Evolutionary conservation across 2,888 invertebrate genomes (phyloP).

Genomic region (Biston stratarius): DNA sequence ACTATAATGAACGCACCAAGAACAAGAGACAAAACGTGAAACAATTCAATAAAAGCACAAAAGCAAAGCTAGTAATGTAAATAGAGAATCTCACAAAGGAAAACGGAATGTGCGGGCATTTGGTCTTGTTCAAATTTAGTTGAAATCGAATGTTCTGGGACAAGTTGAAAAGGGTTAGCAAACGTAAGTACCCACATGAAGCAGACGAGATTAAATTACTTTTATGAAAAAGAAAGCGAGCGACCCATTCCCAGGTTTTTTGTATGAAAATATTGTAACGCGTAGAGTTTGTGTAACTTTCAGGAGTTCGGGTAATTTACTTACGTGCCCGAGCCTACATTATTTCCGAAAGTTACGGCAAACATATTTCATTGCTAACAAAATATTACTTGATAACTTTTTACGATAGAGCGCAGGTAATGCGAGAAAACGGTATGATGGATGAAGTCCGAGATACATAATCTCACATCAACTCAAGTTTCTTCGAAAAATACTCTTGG

Average conservation of each 20-base stretch:
- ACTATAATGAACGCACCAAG: conserved; percentile 12
- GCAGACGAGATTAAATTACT: conserved; percentile 77
- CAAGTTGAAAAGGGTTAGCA: conserved; percentile 81
- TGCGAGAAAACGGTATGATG: conserved; percentile 39
- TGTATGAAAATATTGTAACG: conserved; percentile 51
- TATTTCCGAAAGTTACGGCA: conserved; percentile 43
- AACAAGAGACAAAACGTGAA: conserved; percentile 56
- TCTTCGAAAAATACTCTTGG: conserved; percentile 46
- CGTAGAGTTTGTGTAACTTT: conserved; percentile 53
- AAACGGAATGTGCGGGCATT: conserved; percentile 78
- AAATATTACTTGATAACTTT: conserved; percentile 44
- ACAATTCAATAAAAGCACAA: conserved; percentile 78
- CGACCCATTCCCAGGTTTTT: conserved; percentile 55
- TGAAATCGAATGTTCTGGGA: conserved; percentile 78
- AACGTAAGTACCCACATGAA: conserved; percentile 66
- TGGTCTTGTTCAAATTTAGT: conserved; percentile 80
- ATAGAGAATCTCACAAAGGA: conserved; percentile 78
- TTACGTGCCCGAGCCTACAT: conserved; percentile 46
- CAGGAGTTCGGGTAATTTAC: conserved; percentile 50
- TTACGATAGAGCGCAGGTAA: conserved; percentile 38
- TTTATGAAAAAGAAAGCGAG: conserved; percentile 65
- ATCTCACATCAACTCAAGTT: conserved; percentile 28
- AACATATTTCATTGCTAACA: conserved; percentile 39
- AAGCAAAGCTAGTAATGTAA: conserved; percentile 75
- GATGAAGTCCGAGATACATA: conserved; percentile 29